Evolutionary conservation across 2,797 vertebrate genomes (phyloP).

Genomic region (Pterois miles): DNA sequence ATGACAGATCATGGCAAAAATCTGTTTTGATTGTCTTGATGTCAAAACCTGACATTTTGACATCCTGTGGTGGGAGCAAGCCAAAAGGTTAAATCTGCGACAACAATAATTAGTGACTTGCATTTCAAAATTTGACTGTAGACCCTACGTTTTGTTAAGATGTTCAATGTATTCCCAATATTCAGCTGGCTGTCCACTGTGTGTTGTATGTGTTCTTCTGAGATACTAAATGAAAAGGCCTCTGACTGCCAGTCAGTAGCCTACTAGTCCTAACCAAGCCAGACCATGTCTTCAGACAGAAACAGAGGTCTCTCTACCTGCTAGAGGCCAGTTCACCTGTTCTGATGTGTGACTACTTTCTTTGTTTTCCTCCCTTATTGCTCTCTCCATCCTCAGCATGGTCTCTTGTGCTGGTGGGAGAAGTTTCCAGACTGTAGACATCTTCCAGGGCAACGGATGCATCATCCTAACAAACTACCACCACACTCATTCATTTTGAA

Average conservation of each 20-base stretch:
- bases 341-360: background rate
- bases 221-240: background rate
- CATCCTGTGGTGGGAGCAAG: background rate
- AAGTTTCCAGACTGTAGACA: constrained; percentile 2
- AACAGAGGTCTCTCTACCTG: background rate
- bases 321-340: background rate
- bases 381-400: background rate
- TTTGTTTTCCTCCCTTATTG: background rate
- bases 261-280: background rate
- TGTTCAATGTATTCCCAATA: background rate
- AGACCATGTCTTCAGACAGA: background rate
- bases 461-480: background rate
- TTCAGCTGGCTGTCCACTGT: background rate
- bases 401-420: background rate
- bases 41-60: too few relatives aligned
- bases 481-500: background rate
- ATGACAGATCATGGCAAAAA: too few relatives aligned
- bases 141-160: background rate
- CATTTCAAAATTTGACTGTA: too few relatives aligned
- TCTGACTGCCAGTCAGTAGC: background rate
- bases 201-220: background rate
- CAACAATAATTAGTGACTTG: background rate
- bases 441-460: background rate
- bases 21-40: too few relatives aligned
- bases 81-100: background rate